A percentile compares a stretch with the other conserved stretches of the same genome.
Evolutionary conservation across 2,888 invertebrate genomes (phyloP).

Genomic region (Himalopsyche japonica): DNA sequence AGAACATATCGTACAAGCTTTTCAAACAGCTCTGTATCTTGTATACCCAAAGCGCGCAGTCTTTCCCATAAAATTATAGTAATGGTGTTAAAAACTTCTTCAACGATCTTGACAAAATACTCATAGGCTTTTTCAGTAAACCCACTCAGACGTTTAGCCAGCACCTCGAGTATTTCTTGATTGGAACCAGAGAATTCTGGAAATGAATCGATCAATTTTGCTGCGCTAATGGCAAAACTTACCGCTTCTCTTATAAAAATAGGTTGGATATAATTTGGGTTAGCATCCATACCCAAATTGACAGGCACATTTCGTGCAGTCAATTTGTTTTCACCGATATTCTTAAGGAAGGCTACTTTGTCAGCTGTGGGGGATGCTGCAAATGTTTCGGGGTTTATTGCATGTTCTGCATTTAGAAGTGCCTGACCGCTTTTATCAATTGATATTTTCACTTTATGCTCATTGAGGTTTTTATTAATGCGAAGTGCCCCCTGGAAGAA

Average conservation of each 20-base stretch:
- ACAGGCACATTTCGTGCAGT: constrained; percentile 49
- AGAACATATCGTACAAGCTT: constrained; percentile 55
- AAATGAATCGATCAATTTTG: constrained; percentile 11
- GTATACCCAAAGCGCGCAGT: constrained; percentile 48
- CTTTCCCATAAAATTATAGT: constrained; percentile 52
- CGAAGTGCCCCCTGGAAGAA: constrained; percentile 59
- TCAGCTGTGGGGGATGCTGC: constrained; percentile 48
- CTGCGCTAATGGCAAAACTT: neutral
- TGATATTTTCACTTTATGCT: constrained; percentile 56
- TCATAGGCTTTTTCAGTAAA: constrained; percentile 41
- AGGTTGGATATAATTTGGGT: neutral
- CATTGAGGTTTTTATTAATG: constrained; percentile 60
- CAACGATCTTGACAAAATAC: constrained; percentile 49
- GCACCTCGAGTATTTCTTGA: constrained; percentile 44
- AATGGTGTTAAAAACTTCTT: constrained; percentile 52
- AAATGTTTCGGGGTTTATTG: constrained; percentile 52
- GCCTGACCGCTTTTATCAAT: constrained; percentile 54
- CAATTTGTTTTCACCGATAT: constrained; percentile 49
- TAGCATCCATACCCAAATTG: constrained; percentile 41
- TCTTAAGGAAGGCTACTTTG: constrained; percentile 49
- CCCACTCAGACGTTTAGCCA: constrained; percentile 5
- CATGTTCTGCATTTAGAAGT: constrained; percentile 54
- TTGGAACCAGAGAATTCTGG: constrained; percentile 39
- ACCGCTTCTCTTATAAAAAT: neutral
- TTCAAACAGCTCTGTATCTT: constrained; percentile 53